Base-by-base conservation (phyloP, 2,888 invertebrate species). In the Temnothorax rugatulus region DNA sequence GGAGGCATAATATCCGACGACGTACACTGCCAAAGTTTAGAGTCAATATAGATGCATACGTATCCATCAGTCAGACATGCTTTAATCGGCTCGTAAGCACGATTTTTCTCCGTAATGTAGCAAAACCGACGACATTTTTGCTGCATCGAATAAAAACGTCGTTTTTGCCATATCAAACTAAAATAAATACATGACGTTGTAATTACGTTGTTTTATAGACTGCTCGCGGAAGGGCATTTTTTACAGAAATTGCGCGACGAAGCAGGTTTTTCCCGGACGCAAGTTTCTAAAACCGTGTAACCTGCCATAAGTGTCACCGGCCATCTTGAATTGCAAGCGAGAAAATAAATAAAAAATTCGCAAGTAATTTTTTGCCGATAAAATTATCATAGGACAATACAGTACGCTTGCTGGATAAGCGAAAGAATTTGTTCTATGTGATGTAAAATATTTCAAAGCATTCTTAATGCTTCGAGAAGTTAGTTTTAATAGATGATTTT, bases 161-260 rank as follows among this genome's bases (percentile, higher is more conserved):
- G 15, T 68, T 79, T 79, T 69, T 69, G 21, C 61, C 34, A 38
- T 9, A 8, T 59, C 25, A 50, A 68, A 59, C 47, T 1, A 59
- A 59, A 29, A 38, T 59, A 44, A 47, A 69, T 76, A 76, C 63
- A 52, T 66, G 50, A 77, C 57, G 34, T 25, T 79, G 38, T 79
- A 69, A 79, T 69, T 69, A 69, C 47, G 21, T 69, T 47, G 38
- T 69, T 59, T 69, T 69, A 38, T 25, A 25, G 41, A 57, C 18
- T 44, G 47, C n/a, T 59, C 47, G 59, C 21, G 38, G 13, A 59
- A 79, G 59, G 38, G 21, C 79, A 69, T 59, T 69, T 79, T 79
- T 79, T 79, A 25, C 79, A 38, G 13, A 61, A 69, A 38, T 50
- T 44, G 44, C 21, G 34, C 47, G 68, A 25, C 38, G 13, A 34